Conservation (phyloP, 2,113 vertebrate genomes). For the Gallinago media region DNA sequence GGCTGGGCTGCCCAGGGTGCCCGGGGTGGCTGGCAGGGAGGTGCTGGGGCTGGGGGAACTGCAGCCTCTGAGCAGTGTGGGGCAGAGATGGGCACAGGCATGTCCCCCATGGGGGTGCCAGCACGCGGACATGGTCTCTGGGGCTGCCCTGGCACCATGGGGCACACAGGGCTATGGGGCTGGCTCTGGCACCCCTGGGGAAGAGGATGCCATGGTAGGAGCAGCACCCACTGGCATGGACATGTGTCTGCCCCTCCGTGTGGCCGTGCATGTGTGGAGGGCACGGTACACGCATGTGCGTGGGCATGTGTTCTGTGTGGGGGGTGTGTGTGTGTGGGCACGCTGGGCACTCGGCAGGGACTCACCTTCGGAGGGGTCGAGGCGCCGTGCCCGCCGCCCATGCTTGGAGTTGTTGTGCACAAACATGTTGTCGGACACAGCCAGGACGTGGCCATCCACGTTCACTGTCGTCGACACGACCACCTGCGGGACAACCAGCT, state of each 20-base stretch:
- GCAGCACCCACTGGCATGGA: background rate
- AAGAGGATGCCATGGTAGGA: background rate
- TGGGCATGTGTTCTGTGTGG: background rate
- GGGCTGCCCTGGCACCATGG: background rate
- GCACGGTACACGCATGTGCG: background rate
- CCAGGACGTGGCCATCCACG: slow-evolving; percentile 92
- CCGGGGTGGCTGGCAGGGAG: background rate
- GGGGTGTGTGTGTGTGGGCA: background rate
- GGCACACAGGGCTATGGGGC: background rate
- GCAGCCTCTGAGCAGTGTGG: background rate
- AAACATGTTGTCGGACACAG: slow-evolving; percentile 96
- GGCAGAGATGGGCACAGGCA: background rate
- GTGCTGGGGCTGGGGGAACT: background rate
- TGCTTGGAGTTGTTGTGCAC: slow-evolving; percentile 99
- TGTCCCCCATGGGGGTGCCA: background rate
- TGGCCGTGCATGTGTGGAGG: rapidly evolving
- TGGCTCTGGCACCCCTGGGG: background rate
- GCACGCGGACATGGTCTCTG: background rate
- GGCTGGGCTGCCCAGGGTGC: background rate
- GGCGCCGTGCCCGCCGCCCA: slow-evolving; percentile 89
- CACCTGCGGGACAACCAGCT: slow-evolving; percentile 75
- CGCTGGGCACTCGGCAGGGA: no score
- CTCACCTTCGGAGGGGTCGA: slow-evolving; percentile 94
- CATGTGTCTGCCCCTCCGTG: background rate
- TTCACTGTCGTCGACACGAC: slow-evolving; percentile 94